Evolutionary conservation across 2,113 vertebrate species (phyloP).

Genomic region (Neomonachus schauinslandi): DNA sequence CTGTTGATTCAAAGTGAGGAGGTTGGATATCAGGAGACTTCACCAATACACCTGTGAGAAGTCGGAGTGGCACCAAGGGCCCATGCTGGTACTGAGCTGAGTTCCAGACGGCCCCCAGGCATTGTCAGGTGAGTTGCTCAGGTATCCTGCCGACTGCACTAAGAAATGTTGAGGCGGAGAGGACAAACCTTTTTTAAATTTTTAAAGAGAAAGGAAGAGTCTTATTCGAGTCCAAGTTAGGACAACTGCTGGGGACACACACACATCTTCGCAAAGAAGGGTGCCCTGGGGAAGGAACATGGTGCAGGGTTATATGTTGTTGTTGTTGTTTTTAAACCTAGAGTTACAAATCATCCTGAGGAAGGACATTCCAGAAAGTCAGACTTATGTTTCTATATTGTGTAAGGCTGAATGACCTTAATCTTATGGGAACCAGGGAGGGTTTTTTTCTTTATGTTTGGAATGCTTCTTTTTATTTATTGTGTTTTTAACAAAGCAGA

Average conservation of each 20-base stretch:
- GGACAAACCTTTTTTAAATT: not conserved
- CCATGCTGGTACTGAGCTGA: fast-evolving
- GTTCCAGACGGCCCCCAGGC: not conserved
- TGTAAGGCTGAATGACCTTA: not conserved
- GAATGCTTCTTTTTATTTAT: not conserved
- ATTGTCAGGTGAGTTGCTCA: not conserved
- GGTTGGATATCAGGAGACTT: not conserved
- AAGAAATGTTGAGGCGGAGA: not conserved
- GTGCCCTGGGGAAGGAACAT: not conserved
- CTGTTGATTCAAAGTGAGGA: not conserved
- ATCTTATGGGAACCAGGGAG: not conserved
- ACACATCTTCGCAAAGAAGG: not conserved
- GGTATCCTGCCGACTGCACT: fast-evolving
- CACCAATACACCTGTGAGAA: not conserved
- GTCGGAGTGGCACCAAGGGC: not conserved
- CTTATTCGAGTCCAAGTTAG: not conserved
- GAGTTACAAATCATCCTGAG: not conserved
- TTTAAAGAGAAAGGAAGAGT: not conserved
- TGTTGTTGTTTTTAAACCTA: not conserved
- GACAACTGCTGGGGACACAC: not conserved
- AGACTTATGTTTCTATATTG: not conserved
- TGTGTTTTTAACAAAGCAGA: not conserved
- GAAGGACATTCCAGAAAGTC: not conserved
- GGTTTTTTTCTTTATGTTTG: not conserved
- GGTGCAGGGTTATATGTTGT: not conserved